Conservation (phyloP, 2,888 invertebrate species). For the Diaperis boleti region DNA sequence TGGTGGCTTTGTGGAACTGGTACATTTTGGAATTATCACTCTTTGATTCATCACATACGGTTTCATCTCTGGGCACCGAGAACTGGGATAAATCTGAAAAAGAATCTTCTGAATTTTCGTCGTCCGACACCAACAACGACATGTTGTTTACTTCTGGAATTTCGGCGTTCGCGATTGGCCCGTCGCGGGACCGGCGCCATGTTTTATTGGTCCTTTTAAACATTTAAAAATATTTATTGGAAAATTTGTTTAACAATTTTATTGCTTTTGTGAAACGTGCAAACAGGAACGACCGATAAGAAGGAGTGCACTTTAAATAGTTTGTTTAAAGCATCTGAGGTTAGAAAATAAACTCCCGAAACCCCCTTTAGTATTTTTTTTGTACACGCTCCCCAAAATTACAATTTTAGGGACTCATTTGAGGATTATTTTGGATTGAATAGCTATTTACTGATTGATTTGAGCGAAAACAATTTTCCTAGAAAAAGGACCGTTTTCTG, state of each 20-base stretch:
- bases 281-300: not conserved
- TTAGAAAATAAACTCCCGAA: too few relatives aligned
- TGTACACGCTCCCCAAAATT: too few relatives aligned
- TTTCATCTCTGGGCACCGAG: conserved; percentile 46
- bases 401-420: too few relatives aligned
- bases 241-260: not conserved
- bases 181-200: conserved; percentile 4
- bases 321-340: too few relatives aligned
- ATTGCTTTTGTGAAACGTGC: too few relatives aligned
- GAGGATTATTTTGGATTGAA: too few relatives aligned
- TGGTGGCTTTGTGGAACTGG: conserved; percentile 46
- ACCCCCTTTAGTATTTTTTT: too few relatives aligned
- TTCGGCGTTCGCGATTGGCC: conserved; percentile 7
- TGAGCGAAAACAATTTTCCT: too few relatives aligned
- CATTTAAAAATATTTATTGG: conserved; percentile 10
- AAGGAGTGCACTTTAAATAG: too few relatives aligned
- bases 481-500: too few relatives aligned
- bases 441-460: too few relatives aligned
- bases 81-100: conserved; percentile 56
- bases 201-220: conserved; percentile 33
- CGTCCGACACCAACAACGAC: conserved; percentile 56
- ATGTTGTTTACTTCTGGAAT: conserved; percentile 55
- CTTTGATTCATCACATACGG: conserved; percentile 47
- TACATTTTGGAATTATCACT: conserved; percentile 40
- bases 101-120: conserved; percentile 56